Evolutionary conservation across 1,140 invertebrate species (phyloP), one percentile per base, ranked within the genome.

Genomic region (Centruroides sculpturatus): DNA sequence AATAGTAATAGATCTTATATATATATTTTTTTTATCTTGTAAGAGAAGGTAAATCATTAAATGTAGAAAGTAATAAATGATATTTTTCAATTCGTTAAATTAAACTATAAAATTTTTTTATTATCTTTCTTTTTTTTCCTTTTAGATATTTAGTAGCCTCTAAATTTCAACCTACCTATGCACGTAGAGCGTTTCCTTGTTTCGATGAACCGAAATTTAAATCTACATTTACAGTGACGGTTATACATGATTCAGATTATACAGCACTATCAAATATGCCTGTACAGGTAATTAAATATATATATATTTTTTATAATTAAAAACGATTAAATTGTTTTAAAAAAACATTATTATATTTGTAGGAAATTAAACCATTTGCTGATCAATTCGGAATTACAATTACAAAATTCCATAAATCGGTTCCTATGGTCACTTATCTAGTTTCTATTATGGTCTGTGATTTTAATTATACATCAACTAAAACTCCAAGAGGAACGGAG

Each of bases 161-260:
- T 2, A 88, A 97, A 70, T 98, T 99, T 71, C 89, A 97, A 73
- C 85, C 95, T 57, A 94, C 91, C 7, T 89, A 90, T 66, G 95
- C 95, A 0, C 79, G 95, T 12, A 83, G 85, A 59, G 92, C 93
- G 0, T 99, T 98, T 71, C 95, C 95, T 0, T 98, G 93, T 71
- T 92, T 97, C 66, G 95, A 98, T 72, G 94, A 98, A 68, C 95
- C 94, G 0, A 87, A 92, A 59, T 85, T 95, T 60, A 89, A 97
- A 77, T 89, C 95, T 0, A 85, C 83, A 55, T 98, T 96, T 76
- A 85, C 85, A 69, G 80, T 94, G 52, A 89, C 86, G 5, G 86
- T 93, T 64, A 86, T 91, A 56, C 81, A 90, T 65, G 87, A 92
- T 68, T 80, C 84, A 65, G 87, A 89, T 72, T 56, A 89, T 69